phyloP scores from a whole-genome alignment of 2,113 vertebrate genomes.

The Cyanoramphus novaezelandiae region DNA sequence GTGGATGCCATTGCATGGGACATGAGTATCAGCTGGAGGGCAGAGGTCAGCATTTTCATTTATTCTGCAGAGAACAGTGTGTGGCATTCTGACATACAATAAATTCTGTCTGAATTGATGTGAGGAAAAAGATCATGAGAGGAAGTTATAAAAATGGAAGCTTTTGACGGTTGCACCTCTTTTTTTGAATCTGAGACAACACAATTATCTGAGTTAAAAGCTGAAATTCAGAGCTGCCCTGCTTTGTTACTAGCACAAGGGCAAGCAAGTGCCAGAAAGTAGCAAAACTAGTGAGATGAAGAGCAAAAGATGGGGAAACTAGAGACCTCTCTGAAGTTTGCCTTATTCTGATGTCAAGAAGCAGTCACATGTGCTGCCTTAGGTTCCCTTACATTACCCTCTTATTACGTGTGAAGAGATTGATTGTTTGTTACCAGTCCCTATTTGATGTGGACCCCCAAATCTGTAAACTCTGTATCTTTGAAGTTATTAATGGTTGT shows the following conservation, averaged over 20 bases:
- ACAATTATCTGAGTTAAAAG: not conserved
- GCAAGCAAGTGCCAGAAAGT: not conserved
- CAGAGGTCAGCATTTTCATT: not conserved
- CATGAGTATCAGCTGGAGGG: not conserved
- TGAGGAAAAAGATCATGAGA: not conserved
- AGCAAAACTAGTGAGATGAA: not conserved
- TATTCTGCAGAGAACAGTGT: not conserved
- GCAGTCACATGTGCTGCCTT: not conserved
- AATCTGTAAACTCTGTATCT: fast-evolving
- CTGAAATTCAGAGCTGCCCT: not conserved
- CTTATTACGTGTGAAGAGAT: fast-evolving
- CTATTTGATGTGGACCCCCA: fast-evolving
- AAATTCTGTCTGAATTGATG: not conserved
- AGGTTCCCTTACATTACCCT: not conserved
- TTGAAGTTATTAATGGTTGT: not conserved
- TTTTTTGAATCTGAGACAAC: not conserved
- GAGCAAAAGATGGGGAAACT: not conserved
- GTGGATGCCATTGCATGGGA: not conserved
- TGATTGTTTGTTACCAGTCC: not conserved
- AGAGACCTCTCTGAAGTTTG: not conserved
- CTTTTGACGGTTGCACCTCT: not conserved
- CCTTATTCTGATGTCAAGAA: not conserved
- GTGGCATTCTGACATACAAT: not conserved
- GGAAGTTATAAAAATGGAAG: not conserved
- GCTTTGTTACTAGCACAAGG: not conserved